Base-by-base conservation (phyloP, 2,797 vertebrate species). In the Danio choprae region DNA sequence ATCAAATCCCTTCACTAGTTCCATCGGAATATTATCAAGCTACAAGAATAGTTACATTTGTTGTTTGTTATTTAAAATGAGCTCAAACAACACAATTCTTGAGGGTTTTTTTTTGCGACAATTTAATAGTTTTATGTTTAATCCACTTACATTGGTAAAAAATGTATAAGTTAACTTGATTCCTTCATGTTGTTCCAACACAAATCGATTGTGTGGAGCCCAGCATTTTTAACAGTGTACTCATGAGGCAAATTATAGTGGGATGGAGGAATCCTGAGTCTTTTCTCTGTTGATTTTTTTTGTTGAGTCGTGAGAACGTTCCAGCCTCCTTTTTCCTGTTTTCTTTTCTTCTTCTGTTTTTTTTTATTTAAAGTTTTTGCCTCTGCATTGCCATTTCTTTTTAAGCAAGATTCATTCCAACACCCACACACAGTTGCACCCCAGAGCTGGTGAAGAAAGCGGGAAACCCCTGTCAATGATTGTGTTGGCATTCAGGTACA, bases 351-450 rank as follows among this genome's bases (percentile, higher is more conserved):
- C 13, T 46, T 22, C 12, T n/a, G n/a, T n/a, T n/a, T n/a, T n/a
- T n/a, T n/a, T n/a, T n/a, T n/a, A n/a, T n/a, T 11, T 15, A 15
- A n/a, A 18, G 6, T 73, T 12, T 18, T 70, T 2, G 2, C 13
- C 38, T 65, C 20, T 74, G 18, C 62, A 41, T 79, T 22, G 55
- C 20, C 7, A 13, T 36, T 62, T 69, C 73, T 68, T 76, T 78
- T 77, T n/a, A 75, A 74, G 73, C 55, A 68, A 59, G 38, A 74
- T 83, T 84, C 77, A 82, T 78, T 81, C 75, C 53, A 53, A 84
- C 84, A 69, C 84, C 87, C 83, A 87, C 83, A 87, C 83, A 41
- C 79, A 77, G 44, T 80, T 41, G 5, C 56, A 56, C 64, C 60
- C 43, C 74, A 29, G 63, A 53, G 64, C 55, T 43, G 63, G 36